Evolutionary conservation across 2,113 vertebrate genomes (phyloP).

Genomic region (Zingel zingel): DNA sequence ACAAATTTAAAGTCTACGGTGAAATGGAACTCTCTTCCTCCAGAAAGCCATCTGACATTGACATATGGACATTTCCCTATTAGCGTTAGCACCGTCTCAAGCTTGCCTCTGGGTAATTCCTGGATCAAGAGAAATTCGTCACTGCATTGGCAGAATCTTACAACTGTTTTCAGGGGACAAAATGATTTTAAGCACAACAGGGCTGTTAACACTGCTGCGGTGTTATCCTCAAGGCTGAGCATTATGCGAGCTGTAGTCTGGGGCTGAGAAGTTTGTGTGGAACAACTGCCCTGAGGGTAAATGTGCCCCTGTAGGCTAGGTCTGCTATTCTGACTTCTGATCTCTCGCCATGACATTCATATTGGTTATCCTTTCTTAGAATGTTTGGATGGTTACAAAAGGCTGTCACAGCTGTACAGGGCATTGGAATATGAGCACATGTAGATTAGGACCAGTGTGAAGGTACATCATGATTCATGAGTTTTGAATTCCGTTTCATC

Average conservation of each 20-base stretch:
- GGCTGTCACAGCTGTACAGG: constrained; percentile 1
- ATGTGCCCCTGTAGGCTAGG: not conserved
- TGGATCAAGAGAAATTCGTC: constrained; percentile 1
- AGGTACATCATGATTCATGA: constrained; percentile 5
- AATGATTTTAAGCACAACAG: not conserved
- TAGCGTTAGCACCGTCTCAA: not conserved
- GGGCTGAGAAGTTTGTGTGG: not conserved
- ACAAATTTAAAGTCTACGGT: not conserved
- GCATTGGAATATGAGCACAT: not conserved
- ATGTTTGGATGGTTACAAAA: not conserved
- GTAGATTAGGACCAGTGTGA: not conserved
- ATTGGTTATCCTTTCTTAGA: constrained; percentile 27
- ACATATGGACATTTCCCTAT: not conserved
- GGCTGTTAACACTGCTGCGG: not conserved
- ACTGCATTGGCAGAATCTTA: not conserved
- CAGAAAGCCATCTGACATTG: not conserved
- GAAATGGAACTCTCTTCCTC: not conserved
- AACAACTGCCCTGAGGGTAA: not conserved
- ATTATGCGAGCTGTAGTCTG: constrained; percentile 6
- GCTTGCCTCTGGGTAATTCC: constrained; percentile 11
- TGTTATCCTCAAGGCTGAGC: not conserved
- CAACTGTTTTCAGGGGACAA: not conserved
- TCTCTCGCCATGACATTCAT: constrained; percentile 21
- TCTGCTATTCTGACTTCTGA: not conserved
- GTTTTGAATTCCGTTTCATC: constrained; percentile 10